phyloP scores from a whole-genome alignment of 2,113 vertebrate species.

The Festucalex cinctus region DNA sequence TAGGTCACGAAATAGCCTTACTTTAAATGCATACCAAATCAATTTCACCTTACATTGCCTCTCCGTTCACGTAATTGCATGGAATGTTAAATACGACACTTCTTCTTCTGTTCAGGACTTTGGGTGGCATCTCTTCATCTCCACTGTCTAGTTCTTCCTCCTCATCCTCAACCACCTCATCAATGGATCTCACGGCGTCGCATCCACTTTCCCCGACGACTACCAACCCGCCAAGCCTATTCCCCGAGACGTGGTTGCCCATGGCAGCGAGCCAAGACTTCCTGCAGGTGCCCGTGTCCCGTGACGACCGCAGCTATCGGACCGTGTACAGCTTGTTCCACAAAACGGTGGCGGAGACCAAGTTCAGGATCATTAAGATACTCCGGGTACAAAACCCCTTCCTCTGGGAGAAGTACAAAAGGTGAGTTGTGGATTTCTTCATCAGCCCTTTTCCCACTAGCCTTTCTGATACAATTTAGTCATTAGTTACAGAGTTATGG shows the following conservation, averaged over 20 bases:
- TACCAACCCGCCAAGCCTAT: slow-evolving; percentile 79
- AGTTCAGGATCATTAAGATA: slow-evolving; percentile 93
- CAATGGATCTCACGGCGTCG: slow-evolving; percentile 56
- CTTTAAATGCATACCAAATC: neutral
- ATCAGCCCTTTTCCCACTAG: neutral
- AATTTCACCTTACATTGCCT: neutral
- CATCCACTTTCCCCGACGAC: slow-evolving; percentile 77
- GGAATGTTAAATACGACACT: neutral
- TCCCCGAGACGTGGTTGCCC: slow-evolving; percentile 93
- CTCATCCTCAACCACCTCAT: slow-evolving; percentile 58
- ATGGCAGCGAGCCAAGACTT: slow-evolving; percentile 95
- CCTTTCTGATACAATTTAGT: neutral
- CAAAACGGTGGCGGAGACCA: slow-evolving; percentile 98
- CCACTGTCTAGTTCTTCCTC: slow-evolving; percentile 56
- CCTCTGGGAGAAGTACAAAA: slow-evolving; percentile 99
- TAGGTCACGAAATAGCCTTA: neutral
- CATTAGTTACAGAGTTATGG: neutral
- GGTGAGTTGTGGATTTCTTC: slow-evolving; percentile 70
- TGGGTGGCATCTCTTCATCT: slow-evolving; percentile 76
- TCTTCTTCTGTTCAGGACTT: slow-evolving; percentile 73
- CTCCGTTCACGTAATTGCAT: neutral
- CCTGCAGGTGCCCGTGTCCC: slow-evolving; percentile 92
- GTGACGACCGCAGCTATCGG: slow-evolving; percentile 93
- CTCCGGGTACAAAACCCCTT: slow-evolving; percentile 95
- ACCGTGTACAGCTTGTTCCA: slow-evolving; percentile 99